phyloP scores from a whole-genome alignment of 2,797 vertebrate genomes.

The Rhyacichthys aspro region DNA sequence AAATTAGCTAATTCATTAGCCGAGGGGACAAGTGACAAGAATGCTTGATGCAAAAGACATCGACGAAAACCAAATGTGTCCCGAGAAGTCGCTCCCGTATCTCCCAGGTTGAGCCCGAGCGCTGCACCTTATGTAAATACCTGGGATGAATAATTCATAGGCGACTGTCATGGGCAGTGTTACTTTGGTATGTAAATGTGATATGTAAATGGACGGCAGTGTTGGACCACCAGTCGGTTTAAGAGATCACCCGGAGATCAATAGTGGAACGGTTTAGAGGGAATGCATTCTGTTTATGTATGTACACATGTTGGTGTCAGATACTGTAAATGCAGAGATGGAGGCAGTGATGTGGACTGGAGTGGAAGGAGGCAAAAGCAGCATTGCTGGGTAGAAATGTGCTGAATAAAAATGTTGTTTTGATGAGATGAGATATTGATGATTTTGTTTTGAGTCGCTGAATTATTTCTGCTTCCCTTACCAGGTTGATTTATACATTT shows the following conservation, averaged over 20 bases:
- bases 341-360: slow-evolving; percentile 5
- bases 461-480: slow-evolving; percentile 11
- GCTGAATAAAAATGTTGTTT: slow-evolving; percentile 5
- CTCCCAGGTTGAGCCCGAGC: slow-evolving; percentile 37
- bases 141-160: slow-evolving; percentile 61
- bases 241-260: slow-evolving; percentile 63
- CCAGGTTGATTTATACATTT: slow-evolving; percentile 13
- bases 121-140: slow-evolving; percentile 64
- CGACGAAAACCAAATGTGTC: slow-evolving; percentile 27
- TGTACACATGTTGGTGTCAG: slow-evolving; percentile 54
- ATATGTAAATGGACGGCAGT: slow-evolving; percentile 56
- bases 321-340: slow-evolving; percentile 3
- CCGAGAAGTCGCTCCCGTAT: slow-evolving; percentile 27
- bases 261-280: slow-evolving; percentile 45
- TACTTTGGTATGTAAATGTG: slow-evolving; percentile 69
- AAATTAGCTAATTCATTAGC: slow-evolving; percentile 67
- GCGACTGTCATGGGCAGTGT: slow-evolving; percentile 49
- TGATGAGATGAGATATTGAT: slow-evolving; percentile 18
- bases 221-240: slow-evolving; percentile 47
- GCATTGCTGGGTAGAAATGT: background rate
- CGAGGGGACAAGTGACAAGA: slow-evolving; percentile 7
- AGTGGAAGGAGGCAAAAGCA: background rate
- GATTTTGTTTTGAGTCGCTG: slow-evolving; percentile 8
- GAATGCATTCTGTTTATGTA: slow-evolving; percentile 39
- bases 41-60: slow-evolving; percentile 33